Conservation (phyloP, 2,888 invertebrate genomes). For the Podabrus alpinus region DNA sequence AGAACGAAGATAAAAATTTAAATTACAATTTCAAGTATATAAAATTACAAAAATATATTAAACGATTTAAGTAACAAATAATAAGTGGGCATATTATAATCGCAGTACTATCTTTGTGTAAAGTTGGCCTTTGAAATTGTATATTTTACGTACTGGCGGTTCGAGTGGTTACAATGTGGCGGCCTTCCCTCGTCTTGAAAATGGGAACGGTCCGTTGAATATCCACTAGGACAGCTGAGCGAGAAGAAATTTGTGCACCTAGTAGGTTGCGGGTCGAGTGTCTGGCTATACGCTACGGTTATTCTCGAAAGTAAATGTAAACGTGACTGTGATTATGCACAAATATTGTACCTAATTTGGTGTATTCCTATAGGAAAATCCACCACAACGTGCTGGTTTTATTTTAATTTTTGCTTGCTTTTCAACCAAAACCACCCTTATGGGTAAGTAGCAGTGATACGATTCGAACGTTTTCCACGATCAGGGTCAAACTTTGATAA, state of each 20-base stretch:
- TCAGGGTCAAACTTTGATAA: neutral
- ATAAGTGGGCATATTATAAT: neutral
- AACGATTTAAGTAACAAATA: neutral
- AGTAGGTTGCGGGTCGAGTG: neutral
- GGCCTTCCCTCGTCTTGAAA: constrained; percentile 13
- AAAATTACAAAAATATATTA: neutral
- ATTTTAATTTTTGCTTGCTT: neutral
- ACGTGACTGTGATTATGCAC: neutral
- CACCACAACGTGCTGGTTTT: neutral
- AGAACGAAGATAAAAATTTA: neutral
- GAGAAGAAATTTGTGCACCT: constrained; percentile 11
- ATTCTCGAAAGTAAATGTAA: neutral
- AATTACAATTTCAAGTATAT: neutral
- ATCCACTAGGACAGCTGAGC: constrained; percentile 29
- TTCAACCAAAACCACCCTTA: neutral
- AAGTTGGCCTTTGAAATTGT: neutral
- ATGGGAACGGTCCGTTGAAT: constrained; percentile 13
- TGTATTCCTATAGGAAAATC: neutral
- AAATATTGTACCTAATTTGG: neutral
- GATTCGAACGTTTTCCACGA: neutral
- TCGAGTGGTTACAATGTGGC: neutral
- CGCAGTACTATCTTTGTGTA: neutral
- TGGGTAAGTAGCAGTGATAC: neutral
- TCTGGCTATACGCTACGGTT: neutral
- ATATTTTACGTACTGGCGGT: neutral